Evolutionary conservation across 2,113 vertebrate genomes (phyloP), one percentile per base, ranked within the genome.

Genomic region (Platysteira castanea): DNA sequence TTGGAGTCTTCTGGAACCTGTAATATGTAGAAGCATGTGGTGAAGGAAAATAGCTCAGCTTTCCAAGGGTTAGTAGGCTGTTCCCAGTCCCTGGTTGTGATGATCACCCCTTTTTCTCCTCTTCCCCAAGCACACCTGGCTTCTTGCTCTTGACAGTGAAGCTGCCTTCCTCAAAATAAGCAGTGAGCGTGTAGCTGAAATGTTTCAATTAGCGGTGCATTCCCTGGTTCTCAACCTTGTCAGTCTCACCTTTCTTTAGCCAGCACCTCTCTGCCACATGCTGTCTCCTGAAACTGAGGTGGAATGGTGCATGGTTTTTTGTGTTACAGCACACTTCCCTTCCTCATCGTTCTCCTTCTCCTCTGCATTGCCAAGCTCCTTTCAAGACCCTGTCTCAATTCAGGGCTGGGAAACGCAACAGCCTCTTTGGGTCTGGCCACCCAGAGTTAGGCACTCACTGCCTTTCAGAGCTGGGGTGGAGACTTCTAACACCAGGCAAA

Each of bases 371-470:
- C 39, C 15, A 41, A 27, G 56, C 10, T 80, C 9, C 10, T 54
- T 69, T 46, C 22, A 35, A 74, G 65, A 79, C 39, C 10, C 10
- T 42, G 35, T 12, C 44, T 84, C 53, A 28, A 1, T 47, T 68
- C 49, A 47, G 44, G 0, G 0, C 42, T 80, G 65, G 23, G 52
- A 90, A 49, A 13, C 0, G 5, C 19, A 30, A 21, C 42, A 82
- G 6, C 10, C 6, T 5, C 17, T 64, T 37, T 84, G 80, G 35
- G 27, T 60, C 24, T 30, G 31, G 5, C 30, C 49, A 35, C 11
- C 37, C 26, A 14, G 47, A 56, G 15, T 30, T n/a, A 18, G 10
- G 18, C 24, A 5, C 41, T 70, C 14, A 0, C 50, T 70, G 23
- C 49, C 39, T 67, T 85, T 81, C 1, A 8, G 50, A 65, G 50